phyloP scores from a whole-genome alignment of 2,888 invertebrate genomes.

The Eupithecia subumbrata region DNA sequence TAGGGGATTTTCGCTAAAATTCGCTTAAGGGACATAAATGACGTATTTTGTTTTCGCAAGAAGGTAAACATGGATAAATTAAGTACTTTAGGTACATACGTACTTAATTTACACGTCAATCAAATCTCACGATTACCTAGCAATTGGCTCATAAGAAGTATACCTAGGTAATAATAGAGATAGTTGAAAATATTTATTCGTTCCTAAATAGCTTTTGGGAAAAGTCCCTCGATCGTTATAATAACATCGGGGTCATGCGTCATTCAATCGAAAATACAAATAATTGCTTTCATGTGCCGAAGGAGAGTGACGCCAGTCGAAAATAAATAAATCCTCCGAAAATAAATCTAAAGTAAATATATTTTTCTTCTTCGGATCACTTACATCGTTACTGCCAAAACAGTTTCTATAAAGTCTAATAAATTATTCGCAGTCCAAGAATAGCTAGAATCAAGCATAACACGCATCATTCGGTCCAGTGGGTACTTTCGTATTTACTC shows the following conservation, averaged over 20 bases:
- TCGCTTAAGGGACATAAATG: slow-evolving; percentile 23
- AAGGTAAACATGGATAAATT: neutral
- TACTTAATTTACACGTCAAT: neutral
- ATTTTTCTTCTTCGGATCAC: slow-evolving; percentile 61
- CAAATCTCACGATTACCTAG: neutral
- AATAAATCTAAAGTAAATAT: slow-evolving; percentile 77
- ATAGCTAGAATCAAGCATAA: slow-evolving; percentile 53
- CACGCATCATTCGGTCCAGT: slow-evolving; percentile 56
- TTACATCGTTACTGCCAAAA: slow-evolving; percentile 67
- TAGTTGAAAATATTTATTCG: slow-evolving; percentile 30
- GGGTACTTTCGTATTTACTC: slow-evolving; percentile 70
- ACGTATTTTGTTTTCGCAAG: neutral
- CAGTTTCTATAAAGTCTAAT: slow-evolving; percentile 60
- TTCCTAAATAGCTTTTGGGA: slow-evolving; percentile 39
- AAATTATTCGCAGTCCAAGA: neutral
- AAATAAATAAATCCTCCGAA: slow-evolving; percentile 73
- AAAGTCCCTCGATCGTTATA: slow-evolving; percentile 51
- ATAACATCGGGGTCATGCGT: slow-evolving; percentile 75
- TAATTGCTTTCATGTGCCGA: slow-evolving; percentile 77
- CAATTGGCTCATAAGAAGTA: too few species aligned
- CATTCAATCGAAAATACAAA: slow-evolving; percentile 68
- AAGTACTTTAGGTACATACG: neutral
- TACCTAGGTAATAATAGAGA: too few species aligned
- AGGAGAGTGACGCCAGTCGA: slow-evolving; percentile 69
- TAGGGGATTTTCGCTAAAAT: slow-evolving; percentile 22